Evolutionary conservation across 2,888 invertebrate species (phyloP), one percentile per base, ranked within the genome.

Genomic region (Beris chalybata): DNA sequence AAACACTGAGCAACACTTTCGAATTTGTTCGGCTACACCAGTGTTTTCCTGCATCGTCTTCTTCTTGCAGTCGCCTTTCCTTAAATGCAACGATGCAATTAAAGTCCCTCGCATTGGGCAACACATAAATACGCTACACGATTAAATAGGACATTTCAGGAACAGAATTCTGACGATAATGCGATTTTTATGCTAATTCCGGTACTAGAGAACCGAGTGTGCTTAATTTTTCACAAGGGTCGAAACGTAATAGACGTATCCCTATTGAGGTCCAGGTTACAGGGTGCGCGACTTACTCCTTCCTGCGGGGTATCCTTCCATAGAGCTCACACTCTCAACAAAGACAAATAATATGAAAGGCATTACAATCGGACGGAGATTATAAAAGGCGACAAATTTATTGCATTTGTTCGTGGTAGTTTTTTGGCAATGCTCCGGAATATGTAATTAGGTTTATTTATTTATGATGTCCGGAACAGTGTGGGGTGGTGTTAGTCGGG

Each of bases 151-250:
- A 50, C n/a, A 61, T 61, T 61, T 29, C 30, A 38, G 52, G 43
- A n/a, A 12, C 43, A 38, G 56, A 12, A 56, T 54, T 74, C 76
- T 76, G 76, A 67, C 71, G 70, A 69, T 76, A 76, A 76, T 75
- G 75, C 72, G 73, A 74, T 75, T 75, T 75, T 75, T 76, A 76
- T 76, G 76, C 70, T 74, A 76, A 76, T 76, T 74, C 72, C 63
- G 69, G 32, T 53, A 44, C 55, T 32, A 55, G 54, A 31, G 29
- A 30, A 11, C 6, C 48, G 32, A 65, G 52, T 65, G 56, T 64
- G 55, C 11, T 56, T 48, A 55, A 65, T 65, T 65, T 65, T 65
- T 61, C 61, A 61, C 13, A 15, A 38, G 61, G 61, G 61, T 61
- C 43, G 22, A 13, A 59, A 22, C 22, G 22, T 22, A 22, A 22